Conservation (phyloP, 2,797 vertebrate species). For the Pipistrellus pygmaeus region DNA sequence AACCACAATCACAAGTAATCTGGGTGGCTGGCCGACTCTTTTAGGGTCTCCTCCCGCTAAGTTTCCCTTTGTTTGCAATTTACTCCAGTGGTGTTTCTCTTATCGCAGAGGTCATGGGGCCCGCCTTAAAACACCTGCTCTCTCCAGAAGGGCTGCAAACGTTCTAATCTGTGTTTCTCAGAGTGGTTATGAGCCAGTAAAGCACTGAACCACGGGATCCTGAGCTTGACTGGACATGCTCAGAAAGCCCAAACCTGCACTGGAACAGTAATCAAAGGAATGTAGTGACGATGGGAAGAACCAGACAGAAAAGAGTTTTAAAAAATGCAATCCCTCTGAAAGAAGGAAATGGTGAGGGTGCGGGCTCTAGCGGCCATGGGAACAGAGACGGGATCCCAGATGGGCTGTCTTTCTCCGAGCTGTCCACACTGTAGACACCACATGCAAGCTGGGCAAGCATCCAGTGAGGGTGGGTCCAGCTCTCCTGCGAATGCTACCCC, state of each 20-base stretch:
- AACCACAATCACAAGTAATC: fast-evolving
- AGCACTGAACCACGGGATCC: neutral
- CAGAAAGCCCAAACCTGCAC: neutral
- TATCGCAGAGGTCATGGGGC: neutral
- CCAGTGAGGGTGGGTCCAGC: too few relatives aligned
- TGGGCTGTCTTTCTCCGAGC: neutral
- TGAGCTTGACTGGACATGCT: neutral
- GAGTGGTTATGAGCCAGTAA: neutral
- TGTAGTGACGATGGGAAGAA: neutral
- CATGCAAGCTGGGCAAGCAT: neutral
- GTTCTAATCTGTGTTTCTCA: neutral
- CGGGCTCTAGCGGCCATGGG: neutral
- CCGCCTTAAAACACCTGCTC: neutral
- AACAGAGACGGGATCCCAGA: neutral
- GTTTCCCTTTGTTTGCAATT: neutral
- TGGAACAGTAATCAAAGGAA: neutral
- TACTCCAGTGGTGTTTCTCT: neutral
- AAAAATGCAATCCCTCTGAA: neutral
- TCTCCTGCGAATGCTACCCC: neutral
- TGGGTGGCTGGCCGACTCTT: neutral
- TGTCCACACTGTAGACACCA: neutral
- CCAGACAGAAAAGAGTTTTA: neutral
- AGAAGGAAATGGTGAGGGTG: neutral
- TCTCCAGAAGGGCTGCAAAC: neutral
- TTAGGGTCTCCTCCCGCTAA: neutral